Base-by-base conservation (phyloP, 2,797 vertebrate species). In the Heteromormyrus szaboi region DNA sequence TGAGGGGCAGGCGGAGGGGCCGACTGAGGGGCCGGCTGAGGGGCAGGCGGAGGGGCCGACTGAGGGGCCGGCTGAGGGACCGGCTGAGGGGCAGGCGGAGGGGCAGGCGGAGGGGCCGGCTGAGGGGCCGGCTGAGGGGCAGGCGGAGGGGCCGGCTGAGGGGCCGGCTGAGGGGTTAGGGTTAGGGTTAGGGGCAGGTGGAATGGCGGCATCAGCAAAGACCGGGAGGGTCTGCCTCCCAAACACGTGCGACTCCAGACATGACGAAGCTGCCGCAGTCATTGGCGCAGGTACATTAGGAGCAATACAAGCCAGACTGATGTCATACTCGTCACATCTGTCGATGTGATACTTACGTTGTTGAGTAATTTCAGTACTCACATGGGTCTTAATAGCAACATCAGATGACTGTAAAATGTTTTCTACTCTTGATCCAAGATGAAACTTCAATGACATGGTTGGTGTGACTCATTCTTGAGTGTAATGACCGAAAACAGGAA, bases 11-110 rank as follows among this genome's bases (percentile, higher is more conserved):
- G 25, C 59, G 3, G 7, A 19, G 2, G 8, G 51, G 8, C 6
- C 2, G 48, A 9, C 9, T 2, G 48, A 2, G 48, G 48, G 2
- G 11, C 11, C 0, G 50, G 1, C 3, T 4, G 41, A 44, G 51
- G n/a, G 53, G 17, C 2, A n/a, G 46, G 46, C 1, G 9, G 50
- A 7, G 6, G 44, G 44, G 44, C 5, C 0, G n/a, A 2, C 19
- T 2, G 17, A 9, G 5, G 5, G 46, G 37, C 37, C 0, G 37
- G 1, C 37, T 3, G 37, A 41, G 41, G 41, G 44, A 1, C 44
- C 0, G 44, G 44, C 5, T 0, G 2, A 51, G 50, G n/a, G 1
- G 8, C 9, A 0, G 48, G 1, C 7, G 0, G 12, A 51, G 50
- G 6, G 14, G 51, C 14, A 0, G n/a, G n/a, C 56, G 2, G 5